Conservation (phyloP, 2,888 invertebrate species). For the Callinectes sapidus region DNA sequence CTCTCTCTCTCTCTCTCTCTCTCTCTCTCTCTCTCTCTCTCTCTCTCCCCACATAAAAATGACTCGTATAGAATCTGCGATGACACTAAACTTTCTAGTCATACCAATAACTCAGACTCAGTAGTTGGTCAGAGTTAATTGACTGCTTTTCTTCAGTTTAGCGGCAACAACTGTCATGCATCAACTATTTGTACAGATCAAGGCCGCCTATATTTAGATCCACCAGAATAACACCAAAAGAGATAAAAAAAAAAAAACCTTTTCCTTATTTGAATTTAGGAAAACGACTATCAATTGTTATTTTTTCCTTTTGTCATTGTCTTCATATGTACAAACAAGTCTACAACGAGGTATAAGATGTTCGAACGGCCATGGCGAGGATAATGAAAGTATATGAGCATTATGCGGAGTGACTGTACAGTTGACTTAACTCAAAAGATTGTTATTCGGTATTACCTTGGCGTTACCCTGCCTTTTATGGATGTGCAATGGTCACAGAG, state of each 20-base stretch:
- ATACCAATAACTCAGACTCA: neutral
- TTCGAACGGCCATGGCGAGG: no score
- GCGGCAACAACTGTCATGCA: neutral
- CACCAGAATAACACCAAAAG: neutral
- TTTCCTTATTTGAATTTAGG: no score
- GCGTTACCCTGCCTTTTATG: no score
- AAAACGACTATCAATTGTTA: no score
- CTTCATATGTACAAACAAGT: no score
- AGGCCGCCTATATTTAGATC: neutral
- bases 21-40: neutral
- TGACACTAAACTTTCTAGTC: neutral
- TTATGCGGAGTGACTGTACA: no score
- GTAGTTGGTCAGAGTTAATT: neutral
- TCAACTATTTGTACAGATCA: neutral
- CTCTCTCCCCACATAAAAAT: neutral
- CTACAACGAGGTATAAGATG: no score
- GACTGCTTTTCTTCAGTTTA: neutral
- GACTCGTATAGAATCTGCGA: neutral
- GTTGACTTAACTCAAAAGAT: no score
- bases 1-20: slow-evolving; percentile 7
- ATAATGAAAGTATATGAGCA: no score
- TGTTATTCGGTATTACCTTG: no score
- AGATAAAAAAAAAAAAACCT: neutral
- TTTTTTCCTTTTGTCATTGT: no score
- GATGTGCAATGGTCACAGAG: no score